Conservation (phyloP, 2,888 invertebrate species). For the Chouioia cunea region DNA sequence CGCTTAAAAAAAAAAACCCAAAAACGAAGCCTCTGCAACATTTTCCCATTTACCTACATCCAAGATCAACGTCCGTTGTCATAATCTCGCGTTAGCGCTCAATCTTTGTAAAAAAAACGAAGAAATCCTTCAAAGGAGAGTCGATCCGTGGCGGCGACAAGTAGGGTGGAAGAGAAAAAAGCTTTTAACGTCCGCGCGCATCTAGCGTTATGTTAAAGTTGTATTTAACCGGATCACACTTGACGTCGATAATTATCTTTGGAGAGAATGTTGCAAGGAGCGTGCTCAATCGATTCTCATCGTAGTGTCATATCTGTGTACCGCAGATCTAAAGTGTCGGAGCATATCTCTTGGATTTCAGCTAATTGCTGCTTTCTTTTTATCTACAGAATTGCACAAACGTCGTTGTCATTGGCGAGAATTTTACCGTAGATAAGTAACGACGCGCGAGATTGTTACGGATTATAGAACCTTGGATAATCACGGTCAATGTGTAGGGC, state of each 20-base stretch:
- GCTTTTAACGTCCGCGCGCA: slow-evolving; percentile 13
- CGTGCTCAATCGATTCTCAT: too few relatives aligned
- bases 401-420: too few relatives aligned
- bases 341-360: slow-evolving; percentile 10
- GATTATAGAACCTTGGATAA: too few relatives aligned
- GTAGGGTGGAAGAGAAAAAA: not conserved
- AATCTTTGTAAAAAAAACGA: not conserved
- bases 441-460: not conserved
- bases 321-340: slow-evolving; percentile 18
- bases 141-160: too few relatives aligned
- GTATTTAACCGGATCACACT: slow-evolving; percentile 64
- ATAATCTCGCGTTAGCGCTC: slow-evolving; percentile 8
- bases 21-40: not conserved
- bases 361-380: slow-evolving; percentile 22
- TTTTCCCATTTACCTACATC: too few relatives aligned
- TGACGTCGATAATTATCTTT: slow-evolving; percentile 62
- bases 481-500: too few relatives aligned
- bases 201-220: slow-evolving; percentile 58
- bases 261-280: slow-evolving; percentile 28
- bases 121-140: not conserved
- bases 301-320: too few relatives aligned
- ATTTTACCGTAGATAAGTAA: too few relatives aligned
- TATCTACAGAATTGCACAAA: too few relatives aligned
- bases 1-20: not conserved
- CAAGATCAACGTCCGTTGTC: slow-evolving; percentile 18